These are phyloP conservation scores for Podarcis lilfordi DNA, from an alignment of 2,797 vertebrate species.

Conservation along the genomic window DNA sequence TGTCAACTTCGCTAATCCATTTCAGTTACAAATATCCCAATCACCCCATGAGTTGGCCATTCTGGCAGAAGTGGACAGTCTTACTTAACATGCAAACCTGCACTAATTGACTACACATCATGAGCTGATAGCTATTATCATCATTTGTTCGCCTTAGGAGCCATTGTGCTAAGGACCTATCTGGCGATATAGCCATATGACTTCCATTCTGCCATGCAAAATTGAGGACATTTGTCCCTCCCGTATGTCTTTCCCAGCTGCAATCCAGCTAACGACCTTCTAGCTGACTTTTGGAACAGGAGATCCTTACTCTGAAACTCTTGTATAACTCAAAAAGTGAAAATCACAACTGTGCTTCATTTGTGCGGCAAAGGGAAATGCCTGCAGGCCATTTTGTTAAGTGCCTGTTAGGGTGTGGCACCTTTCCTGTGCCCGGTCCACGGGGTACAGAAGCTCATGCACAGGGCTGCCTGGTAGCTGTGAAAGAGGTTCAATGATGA, in stretches of 20 bases:
- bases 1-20: neutral
- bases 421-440: neutral
- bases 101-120: neutral
- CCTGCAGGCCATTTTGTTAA: neutral
- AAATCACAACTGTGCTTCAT: neutral
- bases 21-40: conserved; percentile 9
- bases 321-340: neutral
- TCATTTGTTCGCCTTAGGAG: conserved; percentile 15
- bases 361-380: neutral
- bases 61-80: neutral
- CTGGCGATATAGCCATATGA: neutral
- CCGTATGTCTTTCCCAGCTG: too few species aligned
- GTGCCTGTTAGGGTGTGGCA: neutral
- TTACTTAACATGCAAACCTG: conserved; percentile 4
- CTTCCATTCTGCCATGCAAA: conserved; percentile 3
- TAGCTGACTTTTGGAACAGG: neutral
- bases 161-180: neutral
- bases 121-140: neutral
- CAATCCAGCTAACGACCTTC: neutral
- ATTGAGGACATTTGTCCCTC: neutral
- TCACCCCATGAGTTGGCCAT: neutral
- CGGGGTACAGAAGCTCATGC: neutral
- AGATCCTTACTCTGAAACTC: neutral
- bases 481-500: neutral
- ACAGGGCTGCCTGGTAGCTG: neutral